Evolutionary conservation across 2,113 vertebrate species (phyloP), one percentile per base, ranked within the genome.

Genomic region (Nipponia nippon): DNA sequence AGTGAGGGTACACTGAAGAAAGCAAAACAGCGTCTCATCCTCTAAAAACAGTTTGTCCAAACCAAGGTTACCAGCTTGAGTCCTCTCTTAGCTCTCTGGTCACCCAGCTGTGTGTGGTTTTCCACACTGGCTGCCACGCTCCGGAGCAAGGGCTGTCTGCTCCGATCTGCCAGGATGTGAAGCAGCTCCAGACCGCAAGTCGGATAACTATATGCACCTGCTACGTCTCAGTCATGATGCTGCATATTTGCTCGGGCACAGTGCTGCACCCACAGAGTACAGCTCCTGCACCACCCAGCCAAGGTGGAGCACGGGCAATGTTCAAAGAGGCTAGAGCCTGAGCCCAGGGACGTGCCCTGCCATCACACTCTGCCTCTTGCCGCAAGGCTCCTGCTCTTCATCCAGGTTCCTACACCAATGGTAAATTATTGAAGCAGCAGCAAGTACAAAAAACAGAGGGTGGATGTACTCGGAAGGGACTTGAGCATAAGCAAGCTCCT

Each of bases 221-320:
- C 50, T 44, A 0, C 3, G 1, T 26, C 55, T 50, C 53, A 67
- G 58, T 13, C 47, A 5, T 2, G 25, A 32, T 42, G 38, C 34
- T 16, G 1, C 6, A 1, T 3, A 7, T 40, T 34, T 69, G 2
- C 21, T 25, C 3, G 13, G 38, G 58, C 44, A 29, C 8, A 2
- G 25, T 20, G 34, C 67, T 77, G 63, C 38, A 42, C 22, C 5
- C 47, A 30, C 32, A 38, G 47, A 32, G 36, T 19, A 19, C 2
- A 9, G 72, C 53, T 72, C 29, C 81, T 55, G 63, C 26, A 46
- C 21, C 34, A 15, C 49, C 13, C 16, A 56, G 49, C n/a, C 4
- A 1, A 49, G 46, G 4, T 13, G 42, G n/a, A 73, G 34, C 49
- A 49, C 0, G 0, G 34, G 18, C 40, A 85, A 17, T 2, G 30